Base-by-base conservation (phyloP, 2,888 invertebrate species). In the Athetis lepigone region DNA sequence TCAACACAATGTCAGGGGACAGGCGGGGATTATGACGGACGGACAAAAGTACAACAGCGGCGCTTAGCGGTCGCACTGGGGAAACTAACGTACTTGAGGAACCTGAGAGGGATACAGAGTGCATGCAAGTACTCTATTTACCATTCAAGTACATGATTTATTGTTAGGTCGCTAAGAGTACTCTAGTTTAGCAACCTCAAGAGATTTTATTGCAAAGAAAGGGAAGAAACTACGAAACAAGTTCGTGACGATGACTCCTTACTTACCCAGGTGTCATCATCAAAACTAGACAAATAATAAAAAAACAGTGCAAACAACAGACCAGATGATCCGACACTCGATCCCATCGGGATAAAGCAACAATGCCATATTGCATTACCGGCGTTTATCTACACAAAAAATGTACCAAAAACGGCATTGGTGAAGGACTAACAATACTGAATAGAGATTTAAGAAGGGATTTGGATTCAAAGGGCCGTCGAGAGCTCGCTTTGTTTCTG, bases 321-420 rank as follows among this genome's bases (percentile, higher is more conserved):
- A 65, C 79, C 71, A 70, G 87, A 90, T 89, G 85, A 89, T 85
- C 85, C 82, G 91, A 88, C 88, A 92, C 85, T 83, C 81, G 88
- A 89, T 87, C 57, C 82, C 83, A 66, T 62, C 50, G 62, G 83
- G 86, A 86, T 86, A 85, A 85, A 77, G 74, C 81, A 81, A 92
- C 93, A 93, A 93, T 91, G 75, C 85, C 82, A 87, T 92, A 94
- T 93, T 90, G 83, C 93, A 88, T 94, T 94, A 94, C 94, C 84
- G 68, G 75, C 80, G 72, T 77, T 74, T 75, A 77, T 78, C 79
- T 56, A 57, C 73, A 81, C 80, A 85, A 82, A 86, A 85, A 84
- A 77, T 68, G 76, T 69, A 68, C 82, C 81, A 84, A 87, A 90
- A 89, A 88, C 83, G 84, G 85, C 84, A 77, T 79, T 83, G 82